Evolutionary conservation across 2,888 invertebrate species (phyloP).

Genomic region (Clivina fossor): DNA sequence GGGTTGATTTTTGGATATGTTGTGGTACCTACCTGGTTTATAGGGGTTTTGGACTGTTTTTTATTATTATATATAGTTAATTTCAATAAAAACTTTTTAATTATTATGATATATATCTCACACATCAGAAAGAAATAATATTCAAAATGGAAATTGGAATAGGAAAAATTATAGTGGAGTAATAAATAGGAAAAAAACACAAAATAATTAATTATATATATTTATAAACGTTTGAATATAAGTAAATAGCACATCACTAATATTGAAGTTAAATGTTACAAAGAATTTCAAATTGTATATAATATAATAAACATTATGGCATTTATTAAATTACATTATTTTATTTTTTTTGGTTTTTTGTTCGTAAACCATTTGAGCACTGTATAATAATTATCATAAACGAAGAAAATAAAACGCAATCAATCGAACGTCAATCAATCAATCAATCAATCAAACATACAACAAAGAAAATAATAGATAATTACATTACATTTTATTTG

Average conservation of each 20-base stretch:
- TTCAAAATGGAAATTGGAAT: too few species aligned
- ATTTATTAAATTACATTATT: too few species aligned
- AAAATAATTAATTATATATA: constrained; percentile 12
- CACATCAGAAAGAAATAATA: too few species aligned
- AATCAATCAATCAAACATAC: constrained; percentile 19
- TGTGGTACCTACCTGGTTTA: too few species aligned
- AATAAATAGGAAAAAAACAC: neutral
- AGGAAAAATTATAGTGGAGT: too few species aligned
- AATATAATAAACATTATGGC: constrained; percentile 28
- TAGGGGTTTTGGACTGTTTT: too few species aligned
- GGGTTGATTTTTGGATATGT: too few species aligned
- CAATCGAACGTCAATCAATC: constrained; percentile 3
- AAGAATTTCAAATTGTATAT: constrained; percentile 27
- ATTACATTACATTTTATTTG: constrained; percentile 21
- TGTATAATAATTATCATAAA: too few species aligned
- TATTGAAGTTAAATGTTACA: constrained; percentile 30
- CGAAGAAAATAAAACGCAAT: constrained; percentile 8
- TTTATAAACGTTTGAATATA: constrained; percentile 34
- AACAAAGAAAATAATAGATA: too few species aligned
- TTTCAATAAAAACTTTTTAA: too few species aligned
- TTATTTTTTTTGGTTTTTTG: constrained; percentile 28
- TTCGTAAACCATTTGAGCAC: constrained; percentile 31
- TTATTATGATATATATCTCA: too few species aligned
- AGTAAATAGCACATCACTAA: constrained; percentile 34
- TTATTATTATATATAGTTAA: too few species aligned